Evolutionary conservation across 2,888 invertebrate species (phyloP), one percentile per base, ranked within the genome.

Genomic region (Chloroclystis v-ata): DNA sequence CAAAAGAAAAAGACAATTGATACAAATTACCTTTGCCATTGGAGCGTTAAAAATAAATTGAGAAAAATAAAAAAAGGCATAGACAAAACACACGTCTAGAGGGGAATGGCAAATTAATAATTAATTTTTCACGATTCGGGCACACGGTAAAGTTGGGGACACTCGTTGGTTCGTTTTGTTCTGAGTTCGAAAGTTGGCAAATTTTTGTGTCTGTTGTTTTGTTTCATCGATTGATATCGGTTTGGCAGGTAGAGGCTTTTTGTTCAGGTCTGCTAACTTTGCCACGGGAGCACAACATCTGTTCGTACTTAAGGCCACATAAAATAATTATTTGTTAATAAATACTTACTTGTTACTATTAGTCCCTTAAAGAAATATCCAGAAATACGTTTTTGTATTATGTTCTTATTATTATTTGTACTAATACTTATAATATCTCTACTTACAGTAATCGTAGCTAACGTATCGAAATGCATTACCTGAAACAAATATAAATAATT

Each of bases 41-140:
- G 75, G 67, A 70, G 74, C 75, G 75, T 69, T 68, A 73, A 71
- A 71, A 76, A 75, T 69, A 69, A 67, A 72, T 72, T 70, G 68
- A 52, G 50, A 47, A 58, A 58, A 54, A 65, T 64, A 69, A 69
- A 73, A 72, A 72, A 72, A 67, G 59, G 57, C 67, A 71, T 69
- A 75, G 77, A 73, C 72, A 71, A 67, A 64, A 63, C 65, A 72
- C 72, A 72, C 69, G 67, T 69, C 75, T 67, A 73, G 72, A 73
- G 65, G 67, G 74, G 72, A 71, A 75, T 76, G 78, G 78, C 70
- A 82, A 82, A 83, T 83, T 84, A 84, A 82, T 83, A 73, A 82
- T 85, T 83, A 83, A 83, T 85, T 86, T 49, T 82, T 74, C 75
- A 68, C 79, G 73, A 50, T 83, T 74, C 75, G 65, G 78, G 65